Evolutionary conservation across 2,888 invertebrate genomes (phyloP), one percentile per base, ranked within the genome.

Genomic region (Plagiodera versicolora): DNA sequence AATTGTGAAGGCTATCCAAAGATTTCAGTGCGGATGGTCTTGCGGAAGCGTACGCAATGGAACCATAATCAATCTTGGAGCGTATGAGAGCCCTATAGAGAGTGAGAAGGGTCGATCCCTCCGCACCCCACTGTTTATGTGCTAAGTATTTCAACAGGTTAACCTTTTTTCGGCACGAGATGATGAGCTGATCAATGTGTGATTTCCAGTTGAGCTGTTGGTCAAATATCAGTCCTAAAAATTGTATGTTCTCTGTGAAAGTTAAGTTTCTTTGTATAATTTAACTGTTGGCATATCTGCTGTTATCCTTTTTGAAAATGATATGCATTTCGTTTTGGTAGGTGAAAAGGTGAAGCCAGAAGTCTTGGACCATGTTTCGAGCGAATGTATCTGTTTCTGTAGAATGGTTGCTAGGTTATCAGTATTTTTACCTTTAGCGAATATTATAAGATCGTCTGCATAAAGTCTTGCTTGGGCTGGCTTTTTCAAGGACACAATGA

Each of bases 401-500:
- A 48, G 20, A 19, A n/a, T 48, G 18, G 18, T 19, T 19, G 9
- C 20, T 1, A 48, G 48, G 48, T 3, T 48, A 45, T 14, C 16
- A 45, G 10, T 45, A 17, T 45, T 45, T 45, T 16, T 18, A 45
- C 45, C 18, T 45, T 16, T n/a, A 45, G 45, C 45, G 20, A 35
- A 53, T 14, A 53, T 53, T 16, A 52, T 52, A n/a, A 52, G 28
- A 24, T 52, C 52, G 35, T 52, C 52, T 16, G 52, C 52, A 18
- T 32, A 52, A 11, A 52, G 35, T 16, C 52, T 28, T n/a, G 52
- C 32, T 14, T 52, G 35, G 14, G 32, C 49, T 18, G 53, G 53
- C 20, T 53, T 53, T 18, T 17, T n/a, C 14, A 44, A 18, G 19
- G 19, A 18, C 39, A n/a, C 14, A 14, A 53, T 44, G 1, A 44